A percentile compares a stretch with the other conserved stretches of the same genome.
Conservation (phyloP, 2,797 vertebrate genomes). For the Tympanoctomys barrerae region DNA sequence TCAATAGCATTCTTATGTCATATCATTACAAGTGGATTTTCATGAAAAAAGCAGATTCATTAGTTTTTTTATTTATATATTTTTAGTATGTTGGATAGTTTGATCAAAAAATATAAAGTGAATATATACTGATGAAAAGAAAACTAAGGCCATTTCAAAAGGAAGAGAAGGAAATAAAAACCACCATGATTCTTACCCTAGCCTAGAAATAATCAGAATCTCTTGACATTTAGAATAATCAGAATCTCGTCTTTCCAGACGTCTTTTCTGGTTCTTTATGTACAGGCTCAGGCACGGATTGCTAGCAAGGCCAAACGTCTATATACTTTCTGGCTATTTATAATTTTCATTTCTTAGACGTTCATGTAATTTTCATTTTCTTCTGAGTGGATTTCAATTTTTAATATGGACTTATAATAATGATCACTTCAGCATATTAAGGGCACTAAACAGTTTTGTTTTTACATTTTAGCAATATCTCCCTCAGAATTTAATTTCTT, state of each 20-base stretch:
- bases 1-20: neutral
- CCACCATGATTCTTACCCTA: neutral
- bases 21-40: conserved; percentile 14
- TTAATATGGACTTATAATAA: conserved; percentile 23
- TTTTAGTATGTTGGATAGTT: neutral
- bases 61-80: neutral
- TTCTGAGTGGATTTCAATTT: conserved; percentile 30
- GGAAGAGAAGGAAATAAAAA: neutral
- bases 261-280: neutral
- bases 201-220: neutral
- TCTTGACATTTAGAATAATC: neutral
- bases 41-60: neutral
- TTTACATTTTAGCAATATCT: conserved; percentile 55
- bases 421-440: conserved; percentile 25
- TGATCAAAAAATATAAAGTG: conserved; percentile 9
- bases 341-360: conserved; percentile 40
- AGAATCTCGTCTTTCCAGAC: neutral
- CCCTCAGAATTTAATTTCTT: conserved; percentile 73
- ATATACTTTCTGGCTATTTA: neutral
- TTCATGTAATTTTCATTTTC: conserved; percentile 32
- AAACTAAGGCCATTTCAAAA: neutral
- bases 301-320: neutral
- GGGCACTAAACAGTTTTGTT: conserved; percentile 49
- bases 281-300: neutral
- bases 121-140: neutral